Percentiles rank a stretch among this genome's conserved stretches.
Evolutionary conservation across 2,797 vertebrate genomes (phyloP).

Genomic region (Xyrichtys novacula): DNA sequence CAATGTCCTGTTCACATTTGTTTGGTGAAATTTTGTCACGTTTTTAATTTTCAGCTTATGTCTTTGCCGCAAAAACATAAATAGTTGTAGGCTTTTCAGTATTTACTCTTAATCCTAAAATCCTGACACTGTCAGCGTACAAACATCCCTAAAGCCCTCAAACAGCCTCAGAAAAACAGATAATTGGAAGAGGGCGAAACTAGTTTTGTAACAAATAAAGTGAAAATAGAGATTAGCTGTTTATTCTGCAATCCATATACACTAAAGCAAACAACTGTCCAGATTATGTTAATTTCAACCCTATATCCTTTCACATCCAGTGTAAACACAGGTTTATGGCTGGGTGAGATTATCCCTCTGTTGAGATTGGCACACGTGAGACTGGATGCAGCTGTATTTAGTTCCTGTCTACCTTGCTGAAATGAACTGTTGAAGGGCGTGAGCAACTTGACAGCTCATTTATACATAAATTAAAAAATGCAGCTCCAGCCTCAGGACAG

Average conservation of each 20-base stretch:
- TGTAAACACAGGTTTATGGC: slow-evolving; percentile 20
- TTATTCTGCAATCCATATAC: neutral
- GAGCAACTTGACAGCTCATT: slow-evolving; percentile 59
- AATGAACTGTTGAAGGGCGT: slow-evolving; percentile 47
- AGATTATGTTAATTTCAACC: slow-evolving; percentile 14
- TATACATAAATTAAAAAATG: slow-evolving; percentile 57
- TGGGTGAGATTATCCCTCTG: slow-evolving; percentile 10
- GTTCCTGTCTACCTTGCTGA: slow-evolving; percentile 23
- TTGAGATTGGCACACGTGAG: slow-evolving; percentile 20
- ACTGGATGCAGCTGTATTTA: slow-evolving; percentile 34
- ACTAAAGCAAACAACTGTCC: slow-evolving; percentile 19
- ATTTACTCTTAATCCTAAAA: no score
- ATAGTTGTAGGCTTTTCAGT: no score
- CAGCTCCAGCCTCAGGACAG: slow-evolving; percentile 35
- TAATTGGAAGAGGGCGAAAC: no score
- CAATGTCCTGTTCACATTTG: neutral
- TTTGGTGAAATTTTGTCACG: neutral
- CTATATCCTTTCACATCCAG: slow-evolving; percentile 22
- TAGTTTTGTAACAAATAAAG: no score
- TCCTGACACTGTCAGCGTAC: no score
- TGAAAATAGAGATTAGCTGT: neutral
- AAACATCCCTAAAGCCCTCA: no score
- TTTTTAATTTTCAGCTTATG: no score
- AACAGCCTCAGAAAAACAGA: no score
- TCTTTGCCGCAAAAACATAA: no score